Evolutionary conservation across 2,797 vertebrate species (phyloP).

Genomic region (Natrix natrix): DNA sequence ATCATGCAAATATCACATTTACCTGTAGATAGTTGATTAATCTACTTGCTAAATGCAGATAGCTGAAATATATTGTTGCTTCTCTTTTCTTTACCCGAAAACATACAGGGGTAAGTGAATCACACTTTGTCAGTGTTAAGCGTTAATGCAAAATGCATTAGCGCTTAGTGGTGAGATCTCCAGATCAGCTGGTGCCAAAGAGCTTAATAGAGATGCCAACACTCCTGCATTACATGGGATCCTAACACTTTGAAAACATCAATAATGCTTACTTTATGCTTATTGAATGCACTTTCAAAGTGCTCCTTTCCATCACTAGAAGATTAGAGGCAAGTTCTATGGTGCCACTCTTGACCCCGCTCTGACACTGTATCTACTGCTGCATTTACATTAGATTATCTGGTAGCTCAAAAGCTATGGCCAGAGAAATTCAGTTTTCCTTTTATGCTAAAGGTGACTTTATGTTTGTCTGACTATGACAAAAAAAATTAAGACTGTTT

Average conservation of each 20-base stretch:
- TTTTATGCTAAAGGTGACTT: constrained; percentile 25
- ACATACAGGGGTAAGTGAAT: constrained; percentile 34
- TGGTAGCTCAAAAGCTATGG: constrained; percentile 20
- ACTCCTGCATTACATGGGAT: constrained; percentile 37
- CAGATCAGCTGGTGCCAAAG: constrained; percentile 27
- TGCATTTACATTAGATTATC: not conserved
- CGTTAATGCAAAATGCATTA: constrained; percentile 51
- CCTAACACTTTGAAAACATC: constrained; percentile 60
- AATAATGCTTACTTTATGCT: constrained; percentile 57
- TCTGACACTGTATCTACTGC: constrained; percentile 27
- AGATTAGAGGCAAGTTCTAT: constrained; percentile 40
- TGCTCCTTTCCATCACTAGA: constrained; percentile 40
- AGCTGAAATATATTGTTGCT: constrained; percentile 33
- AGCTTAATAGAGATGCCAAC: constrained; percentile 40
- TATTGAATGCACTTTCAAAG: constrained; percentile 55
- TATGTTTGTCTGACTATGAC: not conserved
- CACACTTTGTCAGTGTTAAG: constrained; percentile 45
- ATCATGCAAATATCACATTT: constrained; percentile 36
- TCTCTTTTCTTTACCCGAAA: constrained; percentile 36
- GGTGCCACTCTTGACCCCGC: constrained; percentile 28
- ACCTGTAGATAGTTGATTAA: constrained; percentile 5
- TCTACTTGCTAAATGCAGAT: constrained; percentile 14
- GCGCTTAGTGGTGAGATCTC: constrained; percentile 44
- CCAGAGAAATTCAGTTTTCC: not conserved
- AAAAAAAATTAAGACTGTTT: not conserved